Percentiles rank a stretch among this genome's conserved stretches.
phyloP scores from a whole-genome alignment of 2,888 invertebrate species.

The Aleiodes alternator region DNA sequence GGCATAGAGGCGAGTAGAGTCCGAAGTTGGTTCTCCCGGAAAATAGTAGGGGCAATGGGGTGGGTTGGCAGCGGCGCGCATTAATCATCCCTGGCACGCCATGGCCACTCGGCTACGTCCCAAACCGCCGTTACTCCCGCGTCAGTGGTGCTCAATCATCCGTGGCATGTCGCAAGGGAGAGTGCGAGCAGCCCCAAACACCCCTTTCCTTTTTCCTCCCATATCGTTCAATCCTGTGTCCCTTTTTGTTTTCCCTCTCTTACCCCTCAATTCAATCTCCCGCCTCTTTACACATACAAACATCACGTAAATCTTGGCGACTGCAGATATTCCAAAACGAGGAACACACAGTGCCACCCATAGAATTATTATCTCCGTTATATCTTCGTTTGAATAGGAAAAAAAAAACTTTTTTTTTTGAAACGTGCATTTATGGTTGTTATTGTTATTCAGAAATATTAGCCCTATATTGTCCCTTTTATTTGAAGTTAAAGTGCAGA shows the following conservation, averaged over 20 bases:
- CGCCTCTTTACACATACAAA: too few species aligned
- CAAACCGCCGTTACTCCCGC: slow-evolving; percentile 56
- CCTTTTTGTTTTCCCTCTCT: background rate
- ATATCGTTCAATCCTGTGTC: background rate
- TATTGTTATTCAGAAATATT: too few species aligned
- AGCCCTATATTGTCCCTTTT: too few species aligned
- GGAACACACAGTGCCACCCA: too few species aligned
- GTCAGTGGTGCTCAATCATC: slow-evolving; percentile 59
- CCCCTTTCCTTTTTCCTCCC: slow-evolving; percentile 23
- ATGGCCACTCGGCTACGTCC: slow-evolving; percentile 57
- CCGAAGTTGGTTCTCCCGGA: background rate
- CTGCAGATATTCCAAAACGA: too few species aligned
- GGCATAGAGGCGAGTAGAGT: slow-evolving; percentile 26
- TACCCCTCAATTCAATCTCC: too few species aligned
- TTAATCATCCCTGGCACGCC: slow-evolving; percentile 58
- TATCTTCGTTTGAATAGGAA: too few species aligned
- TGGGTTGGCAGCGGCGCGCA: slow-evolving; percentile 49
- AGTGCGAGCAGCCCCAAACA: slow-evolving; percentile 23
- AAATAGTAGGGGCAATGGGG: slow-evolving; percentile 8
- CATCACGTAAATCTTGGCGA: too few species aligned
- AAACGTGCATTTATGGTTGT: too few species aligned
- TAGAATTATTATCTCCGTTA: too few species aligned
- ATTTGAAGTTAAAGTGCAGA: too few species aligned
- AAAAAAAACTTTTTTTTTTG: too few species aligned
- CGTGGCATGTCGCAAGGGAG: slow-evolving; percentile 54